A percentile compares a stretch with the other conserved stretches of the same genome.
Evolutionary conservation across 1,140 invertebrate species (phyloP).

Genomic region (Philopotamus ludificatus): DNA sequence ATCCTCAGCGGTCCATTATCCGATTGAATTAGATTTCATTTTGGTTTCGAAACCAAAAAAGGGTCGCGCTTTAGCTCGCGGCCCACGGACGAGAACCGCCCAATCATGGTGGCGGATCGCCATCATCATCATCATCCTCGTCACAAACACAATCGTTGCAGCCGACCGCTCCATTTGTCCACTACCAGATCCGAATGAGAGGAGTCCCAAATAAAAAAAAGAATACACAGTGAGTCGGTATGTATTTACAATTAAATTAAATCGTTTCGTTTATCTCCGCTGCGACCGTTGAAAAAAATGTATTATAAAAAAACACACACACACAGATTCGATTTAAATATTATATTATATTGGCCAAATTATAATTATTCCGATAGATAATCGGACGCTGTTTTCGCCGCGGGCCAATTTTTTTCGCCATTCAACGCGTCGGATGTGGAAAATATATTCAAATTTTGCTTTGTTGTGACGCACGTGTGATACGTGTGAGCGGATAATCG

Average conservation of each 20-base stretch:
- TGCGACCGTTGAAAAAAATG: not conserved
- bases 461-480: too few species aligned
- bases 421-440: too few species aligned
- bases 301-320: too few species aligned
- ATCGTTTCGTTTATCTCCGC: not conserved
- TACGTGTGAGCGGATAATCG: too few species aligned
- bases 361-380: too few species aligned
- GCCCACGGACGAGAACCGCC: conserved; percentile 10
- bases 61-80: not conserved
- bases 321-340: too few species aligned
- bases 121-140: conserved; percentile 13
- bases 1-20: conserved; percentile 28
- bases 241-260: not conserved
- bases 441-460: too few species aligned
- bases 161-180: conserved; percentile 15
- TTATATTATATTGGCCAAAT: too few species aligned
- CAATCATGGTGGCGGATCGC: conserved; percentile 15
- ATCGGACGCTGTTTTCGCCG: too few species aligned
- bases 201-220: not conserved
- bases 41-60: not conserved
- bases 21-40: conserved; percentile 25
- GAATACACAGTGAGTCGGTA: not conserved
- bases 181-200: not conserved
- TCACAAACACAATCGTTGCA: conserved; percentile 15
- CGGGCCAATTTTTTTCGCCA: too few species aligned